A percentile compares a stretch with the other conserved stretches of the same genome.
Conservation (phyloP, 2,888 invertebrate species). For the Pheosia tremula region DNA sequence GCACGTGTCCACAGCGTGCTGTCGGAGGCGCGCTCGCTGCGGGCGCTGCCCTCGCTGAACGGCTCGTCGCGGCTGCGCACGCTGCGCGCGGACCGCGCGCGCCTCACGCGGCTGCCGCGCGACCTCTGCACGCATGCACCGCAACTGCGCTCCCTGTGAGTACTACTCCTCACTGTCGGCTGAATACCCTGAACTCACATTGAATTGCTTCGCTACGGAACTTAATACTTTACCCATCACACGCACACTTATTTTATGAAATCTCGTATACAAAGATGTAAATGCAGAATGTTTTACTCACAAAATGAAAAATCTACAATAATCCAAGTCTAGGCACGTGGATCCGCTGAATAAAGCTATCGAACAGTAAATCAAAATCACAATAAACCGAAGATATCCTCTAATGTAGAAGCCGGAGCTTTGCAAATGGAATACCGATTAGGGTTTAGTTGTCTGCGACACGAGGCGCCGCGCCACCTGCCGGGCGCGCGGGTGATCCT, state of each 20-base stretch:
- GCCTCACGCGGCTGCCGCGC: constrained; percentile 88
- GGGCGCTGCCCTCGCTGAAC: constrained; percentile 92
- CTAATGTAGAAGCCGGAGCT: constrained; percentile 13
- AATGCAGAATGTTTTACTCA: neutral
- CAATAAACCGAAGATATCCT: neutral
- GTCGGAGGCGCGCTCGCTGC: constrained; percentile 92
- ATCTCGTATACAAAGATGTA: too few species aligned
- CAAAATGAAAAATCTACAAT: too few species aligned
- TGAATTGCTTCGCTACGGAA: neutral
- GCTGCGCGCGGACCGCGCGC: constrained; percentile 92
- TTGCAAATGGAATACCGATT: constrained; percentile 29
- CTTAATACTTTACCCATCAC: too few species aligned
- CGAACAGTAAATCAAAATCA: neutral
- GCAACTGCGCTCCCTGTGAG: constrained; percentile 93
- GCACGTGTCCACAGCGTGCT: constrained; percentile 86
- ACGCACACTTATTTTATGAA: too few species aligned
- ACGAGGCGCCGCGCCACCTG: constrained; percentile 1
- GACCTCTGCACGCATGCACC: constrained; percentile 91
- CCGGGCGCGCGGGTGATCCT: neutral
- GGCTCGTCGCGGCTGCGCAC: constrained; percentile 92
- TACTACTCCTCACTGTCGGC: constrained; percentile 49
- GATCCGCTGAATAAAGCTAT: neutral
- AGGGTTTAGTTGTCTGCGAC: constrained; percentile 24
- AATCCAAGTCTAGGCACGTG: too few species aligned
- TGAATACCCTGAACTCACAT: neutral